These are phyloP conservation scores for Lepidochrysops patricia DNA, from an alignment of 2,888 invertebrate species.

Conservation along the genomic window DNA sequence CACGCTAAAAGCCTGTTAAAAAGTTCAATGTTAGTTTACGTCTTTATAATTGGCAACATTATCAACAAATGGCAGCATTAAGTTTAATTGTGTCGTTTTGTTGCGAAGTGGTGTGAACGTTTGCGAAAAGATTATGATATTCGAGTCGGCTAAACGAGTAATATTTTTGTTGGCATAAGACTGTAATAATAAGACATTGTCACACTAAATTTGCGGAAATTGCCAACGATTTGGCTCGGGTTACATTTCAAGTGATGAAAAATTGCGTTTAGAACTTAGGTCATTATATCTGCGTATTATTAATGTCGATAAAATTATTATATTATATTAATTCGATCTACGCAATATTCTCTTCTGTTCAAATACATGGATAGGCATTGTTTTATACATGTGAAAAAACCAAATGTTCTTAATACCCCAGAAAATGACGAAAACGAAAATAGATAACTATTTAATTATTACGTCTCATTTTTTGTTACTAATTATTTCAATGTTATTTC, in stretches of 20 bases:
- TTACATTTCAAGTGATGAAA: conserved; percentile 11
- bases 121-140: neutral
- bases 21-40: neutral
- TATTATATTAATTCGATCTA: no score
- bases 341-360: no score
- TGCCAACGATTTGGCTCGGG: conserved; percentile 17
- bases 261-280: neutral
- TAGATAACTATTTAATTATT: no score
- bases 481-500: no score
- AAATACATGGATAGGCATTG: no score
- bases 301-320: no score
- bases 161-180: conserved; percentile 16
- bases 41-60: conserved; percentile 3
- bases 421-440: no score
- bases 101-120: neutral
- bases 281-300: no score
- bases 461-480: no score
- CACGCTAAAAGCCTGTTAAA: neutral
- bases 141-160: conserved; percentile 8
- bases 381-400: no score
- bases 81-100: neutral
- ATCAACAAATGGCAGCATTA: neutral
- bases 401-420: no score
- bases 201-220: conserved; percentile 17
- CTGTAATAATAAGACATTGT: conserved; percentile 13